Percentiles rank a stretch among this genome's conserved stretches.
Evolutionary conservation across 2,113 vertebrate genomes (phyloP).

Genomic region (Drymodes brunneopygia): DNA sequence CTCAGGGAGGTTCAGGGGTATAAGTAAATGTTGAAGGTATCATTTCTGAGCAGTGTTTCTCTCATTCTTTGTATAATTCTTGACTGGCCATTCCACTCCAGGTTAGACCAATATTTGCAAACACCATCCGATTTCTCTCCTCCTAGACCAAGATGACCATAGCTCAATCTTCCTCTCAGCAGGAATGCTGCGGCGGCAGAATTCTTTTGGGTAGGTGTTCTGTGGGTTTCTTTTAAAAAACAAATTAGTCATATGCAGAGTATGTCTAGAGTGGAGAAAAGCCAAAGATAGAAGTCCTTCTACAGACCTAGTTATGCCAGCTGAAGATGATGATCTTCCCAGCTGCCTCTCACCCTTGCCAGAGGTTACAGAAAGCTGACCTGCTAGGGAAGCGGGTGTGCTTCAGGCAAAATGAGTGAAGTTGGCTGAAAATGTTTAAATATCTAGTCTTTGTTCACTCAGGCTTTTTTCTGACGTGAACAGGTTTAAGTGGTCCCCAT

Average conservation of each 20-base stretch:
- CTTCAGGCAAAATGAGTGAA: background rate
- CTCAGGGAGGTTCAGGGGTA: background rate
- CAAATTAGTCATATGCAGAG: constrained; percentile 34
- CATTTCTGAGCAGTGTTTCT: background rate
- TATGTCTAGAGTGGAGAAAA: constrained; percentile 16
- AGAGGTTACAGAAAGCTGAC: constrained; percentile 32
- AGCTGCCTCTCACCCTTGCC: constrained; percentile 14
- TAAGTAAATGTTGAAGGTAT: background rate
- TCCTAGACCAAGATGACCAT: background rate
- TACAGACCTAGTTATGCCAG: background rate
- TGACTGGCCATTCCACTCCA: background rate
- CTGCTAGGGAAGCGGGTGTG: background rate
- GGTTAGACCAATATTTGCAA: background rate
- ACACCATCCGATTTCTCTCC: background rate
- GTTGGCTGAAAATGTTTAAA: background rate
- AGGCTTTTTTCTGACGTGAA: background rate
- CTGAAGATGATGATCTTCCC: constrained; percentile 33
- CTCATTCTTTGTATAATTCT: background rate
- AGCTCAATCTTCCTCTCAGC: background rate
- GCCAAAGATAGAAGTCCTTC: constrained; percentile 37
- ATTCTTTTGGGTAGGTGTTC: background rate
- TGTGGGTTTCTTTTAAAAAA: constrained; percentile 41
- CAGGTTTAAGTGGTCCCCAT: background rate
- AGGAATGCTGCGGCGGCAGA: background rate
- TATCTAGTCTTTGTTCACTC: background rate